Base-by-base conservation (phyloP, 2,888 invertebrate genomes). In the Polydrusus tereticollis region DNA sequence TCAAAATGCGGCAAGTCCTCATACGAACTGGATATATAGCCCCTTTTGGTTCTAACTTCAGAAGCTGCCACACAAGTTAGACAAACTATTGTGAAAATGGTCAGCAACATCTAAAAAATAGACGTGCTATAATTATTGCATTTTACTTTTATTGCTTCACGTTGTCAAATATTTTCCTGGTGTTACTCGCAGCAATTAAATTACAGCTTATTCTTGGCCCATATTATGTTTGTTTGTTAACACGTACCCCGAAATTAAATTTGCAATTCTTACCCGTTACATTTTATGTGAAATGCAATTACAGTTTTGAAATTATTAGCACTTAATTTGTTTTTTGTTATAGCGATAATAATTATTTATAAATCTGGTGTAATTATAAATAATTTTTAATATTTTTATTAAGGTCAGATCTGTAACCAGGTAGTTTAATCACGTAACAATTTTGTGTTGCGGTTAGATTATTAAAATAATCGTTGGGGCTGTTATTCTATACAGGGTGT, bases 41-140 rank as follows among this genome's bases (percentile, higher is more conserved):
- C 75, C 26, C 77, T 75, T 67, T 76, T 76, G 57, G 74, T 76
- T 63, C 76, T 72, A 38, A 64, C 75, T 8, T 75, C 77, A 45
- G 41, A 77, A 74, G 75, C 73, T 76, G 79, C 80, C 74, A 79
- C 79, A 43, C 59, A 78, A 69, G 77, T 71, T 18, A 72, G 26
- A 50, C 75, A 76, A 66, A 78, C 66, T 63, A 80, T 70, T 77
- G 80, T 79, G 72, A 79, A 75, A 72, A 78, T 55, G 55, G 72
- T 76, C 57, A 79, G 68, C 38, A 77, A 70, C 60, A 78, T 75
- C 81, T 82, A 5, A 29, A 55, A 29, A 41, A 6, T 26, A 26
- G 26, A 26, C 7, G 26, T 26, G 26, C n/a, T 26, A 7, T 7
- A 26, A 7, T 26, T 26, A 26, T 26, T 26, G 3, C 26, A 3